Evolutionary conservation across 2,113 vertebrate genomes (phyloP).

Genomic region (Megalops atlanticus): DNA sequence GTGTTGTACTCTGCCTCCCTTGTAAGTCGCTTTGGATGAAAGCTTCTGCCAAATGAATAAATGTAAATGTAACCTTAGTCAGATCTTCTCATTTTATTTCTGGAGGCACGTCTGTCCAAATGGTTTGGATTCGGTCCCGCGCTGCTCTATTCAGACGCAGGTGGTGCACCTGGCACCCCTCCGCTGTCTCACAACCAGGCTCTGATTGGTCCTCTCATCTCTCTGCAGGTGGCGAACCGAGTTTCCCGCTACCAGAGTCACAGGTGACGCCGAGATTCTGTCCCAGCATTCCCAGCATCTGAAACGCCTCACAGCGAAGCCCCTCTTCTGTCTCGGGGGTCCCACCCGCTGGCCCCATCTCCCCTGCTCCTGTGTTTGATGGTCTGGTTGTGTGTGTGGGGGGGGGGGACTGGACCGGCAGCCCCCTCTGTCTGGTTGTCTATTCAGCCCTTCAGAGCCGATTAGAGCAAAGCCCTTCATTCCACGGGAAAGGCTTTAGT

Average conservation of each 20-base stretch:
- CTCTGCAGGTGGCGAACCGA: background rate
- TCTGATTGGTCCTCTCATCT: background rate
- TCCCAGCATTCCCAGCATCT: background rate
- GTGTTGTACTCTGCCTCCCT: no score
- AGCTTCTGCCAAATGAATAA: no score
- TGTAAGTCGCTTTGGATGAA: no score
- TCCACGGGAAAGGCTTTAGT: constrained; percentile 35
- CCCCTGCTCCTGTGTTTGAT: background rate
- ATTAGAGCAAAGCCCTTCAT: constrained; percentile 45
- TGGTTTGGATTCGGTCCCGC: background rate
- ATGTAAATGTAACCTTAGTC: no score
- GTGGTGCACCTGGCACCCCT: background rate
- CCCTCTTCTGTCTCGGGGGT: background rate
- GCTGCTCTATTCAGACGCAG: background rate
- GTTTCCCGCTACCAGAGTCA: background rate
- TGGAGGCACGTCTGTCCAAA: no score
- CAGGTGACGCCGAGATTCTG: background rate
- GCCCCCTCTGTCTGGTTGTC: constrained; percentile 14
- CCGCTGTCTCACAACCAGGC: background rate
- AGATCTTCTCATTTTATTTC: no score
- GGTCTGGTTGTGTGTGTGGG: constrained; percentile 18
- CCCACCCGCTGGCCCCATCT: background rate
- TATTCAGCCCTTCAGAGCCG: constrained; percentile 40
- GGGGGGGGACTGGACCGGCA: constrained; percentile 4
- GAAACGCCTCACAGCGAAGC: background rate